A percentile compares a stretch with the other conserved stretches of the same genome.
phyloP scores from a whole-genome alignment of 2,113 vertebrate genomes.

The Beaufortia kweichowensis region DNA sequence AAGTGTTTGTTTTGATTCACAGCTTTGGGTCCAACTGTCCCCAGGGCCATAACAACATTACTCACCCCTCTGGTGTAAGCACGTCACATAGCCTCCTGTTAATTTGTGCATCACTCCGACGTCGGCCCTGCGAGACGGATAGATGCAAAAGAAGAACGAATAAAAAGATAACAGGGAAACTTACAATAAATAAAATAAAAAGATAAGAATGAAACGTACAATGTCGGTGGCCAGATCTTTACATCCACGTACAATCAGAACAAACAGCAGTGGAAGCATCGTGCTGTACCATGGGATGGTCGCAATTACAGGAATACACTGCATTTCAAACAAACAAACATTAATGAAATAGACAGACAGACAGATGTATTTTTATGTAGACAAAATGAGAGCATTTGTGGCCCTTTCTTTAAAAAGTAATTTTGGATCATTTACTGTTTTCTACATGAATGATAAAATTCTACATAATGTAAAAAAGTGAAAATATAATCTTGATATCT shows the following conservation, averaged over 20 bases:
- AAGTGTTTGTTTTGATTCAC: conserved; percentile 8
- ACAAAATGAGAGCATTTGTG: no score
- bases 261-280: conserved; percentile 76
- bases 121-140: conserved; percentile 74
- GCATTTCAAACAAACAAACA: conserved; percentile 24
- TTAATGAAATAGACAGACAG: no score
- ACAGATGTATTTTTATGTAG: no score
- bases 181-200: no score
- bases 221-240: conserved; percentile 85
- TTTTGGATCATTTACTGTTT: no score
- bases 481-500: no score
- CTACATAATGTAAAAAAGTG: no score
- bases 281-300: conserved; percentile 89
- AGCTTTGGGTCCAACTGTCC: background rate
- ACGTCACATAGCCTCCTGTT: conserved; percentile 87
- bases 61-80: conserved; percentile 82
- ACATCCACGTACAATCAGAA: conserved; percentile 78
- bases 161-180: background rate
- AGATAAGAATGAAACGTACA: no score
- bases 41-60: background rate
- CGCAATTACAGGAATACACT: conserved; percentile 85
- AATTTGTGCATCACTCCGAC: conserved; percentile 80
- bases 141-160: background rate
- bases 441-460: no score
- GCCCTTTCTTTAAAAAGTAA: no score